Percentiles rank a stretch among this genome's conserved stretches.
Conservation (phyloP, 2,113 vertebrate genomes). For the Chitala chitala region DNA sequence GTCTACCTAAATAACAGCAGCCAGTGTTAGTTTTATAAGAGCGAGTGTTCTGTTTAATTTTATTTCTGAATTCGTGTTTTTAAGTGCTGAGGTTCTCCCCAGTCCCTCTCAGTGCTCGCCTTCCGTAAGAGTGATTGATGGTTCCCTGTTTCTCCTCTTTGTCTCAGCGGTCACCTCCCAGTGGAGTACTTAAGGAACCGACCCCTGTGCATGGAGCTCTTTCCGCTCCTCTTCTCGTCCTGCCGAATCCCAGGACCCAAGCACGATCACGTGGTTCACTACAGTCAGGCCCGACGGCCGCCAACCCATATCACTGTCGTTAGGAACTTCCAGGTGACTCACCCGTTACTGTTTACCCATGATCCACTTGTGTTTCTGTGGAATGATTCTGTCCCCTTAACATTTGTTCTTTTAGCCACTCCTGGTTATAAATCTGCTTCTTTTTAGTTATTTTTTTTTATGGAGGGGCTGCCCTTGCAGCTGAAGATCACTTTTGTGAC, state of each 20-base stretch:
- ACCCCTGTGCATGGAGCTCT: conserved; percentile 71
- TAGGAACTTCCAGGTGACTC: conserved; percentile 73
- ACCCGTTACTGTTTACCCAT: no score
- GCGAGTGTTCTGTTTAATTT: no score
- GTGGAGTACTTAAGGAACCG: conserved; percentile 61
- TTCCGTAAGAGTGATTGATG: not conserved
- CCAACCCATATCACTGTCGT: conserved; percentile 72
- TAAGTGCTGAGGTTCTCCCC: not conserved
- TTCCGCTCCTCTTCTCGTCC: conserved; percentile 69
- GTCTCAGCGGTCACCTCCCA: conserved; percentile 56
- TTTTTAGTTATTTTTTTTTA: no score
- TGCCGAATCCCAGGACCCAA: conserved; percentile 74
- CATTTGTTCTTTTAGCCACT: no score
- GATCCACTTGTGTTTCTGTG: not conserved
- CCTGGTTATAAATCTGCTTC: no score
- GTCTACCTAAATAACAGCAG: no score
- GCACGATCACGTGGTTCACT: conserved; percentile 64
- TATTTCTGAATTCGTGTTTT: no score
- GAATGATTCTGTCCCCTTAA: no score
- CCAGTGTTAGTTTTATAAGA: no score
- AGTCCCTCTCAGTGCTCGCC: not conserved
- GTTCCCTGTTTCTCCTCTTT: not conserved
- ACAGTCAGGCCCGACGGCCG: conserved; percentile 51
- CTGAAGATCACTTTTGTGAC: no score
- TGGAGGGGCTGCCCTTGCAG: no score